Conservation (phyloP, 2,888 invertebrate genomes). For the Dasypogon diadema region DNA sequence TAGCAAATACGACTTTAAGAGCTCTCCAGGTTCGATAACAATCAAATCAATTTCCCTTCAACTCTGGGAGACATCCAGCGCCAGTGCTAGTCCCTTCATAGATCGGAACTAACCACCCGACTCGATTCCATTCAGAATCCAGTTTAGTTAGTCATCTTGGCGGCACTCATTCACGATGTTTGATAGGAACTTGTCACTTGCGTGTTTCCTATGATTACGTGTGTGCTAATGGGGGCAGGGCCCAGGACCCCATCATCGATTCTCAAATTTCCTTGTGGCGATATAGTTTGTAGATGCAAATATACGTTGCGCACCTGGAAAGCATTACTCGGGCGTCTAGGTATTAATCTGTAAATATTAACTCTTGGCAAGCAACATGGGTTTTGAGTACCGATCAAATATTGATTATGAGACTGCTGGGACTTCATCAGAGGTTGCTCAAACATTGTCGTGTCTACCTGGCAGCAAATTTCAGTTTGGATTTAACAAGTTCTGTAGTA, state of each 20-base stretch:
- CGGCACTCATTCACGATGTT: background rate
- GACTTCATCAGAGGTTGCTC: background rate
- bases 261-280: background rate
- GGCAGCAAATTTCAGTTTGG: background rate
- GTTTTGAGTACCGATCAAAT: background rate
- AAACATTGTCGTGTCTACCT: background rate
- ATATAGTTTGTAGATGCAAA: background rate
- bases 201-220: background rate
- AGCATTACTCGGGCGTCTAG: background rate
- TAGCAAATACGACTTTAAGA: background rate
- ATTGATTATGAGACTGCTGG: background rate
- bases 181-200: background rate
- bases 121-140: background rate
- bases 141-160: background rate
- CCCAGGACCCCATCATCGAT: background rate
- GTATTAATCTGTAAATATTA: background rate
- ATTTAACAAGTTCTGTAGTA: background rate
- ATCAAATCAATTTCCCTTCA: constrained; percentile 13
- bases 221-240: background rate
- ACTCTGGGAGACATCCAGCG: background rate
- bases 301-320: background rate
- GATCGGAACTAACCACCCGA: background rate
- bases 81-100: background rate
- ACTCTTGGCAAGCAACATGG: background rate
- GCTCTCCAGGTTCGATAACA: constrained; percentile 1